Evolutionary conservation across 1,140 invertebrate species (phyloP).

Genomic region (Phymorhynchus buccinoides): DNA sequence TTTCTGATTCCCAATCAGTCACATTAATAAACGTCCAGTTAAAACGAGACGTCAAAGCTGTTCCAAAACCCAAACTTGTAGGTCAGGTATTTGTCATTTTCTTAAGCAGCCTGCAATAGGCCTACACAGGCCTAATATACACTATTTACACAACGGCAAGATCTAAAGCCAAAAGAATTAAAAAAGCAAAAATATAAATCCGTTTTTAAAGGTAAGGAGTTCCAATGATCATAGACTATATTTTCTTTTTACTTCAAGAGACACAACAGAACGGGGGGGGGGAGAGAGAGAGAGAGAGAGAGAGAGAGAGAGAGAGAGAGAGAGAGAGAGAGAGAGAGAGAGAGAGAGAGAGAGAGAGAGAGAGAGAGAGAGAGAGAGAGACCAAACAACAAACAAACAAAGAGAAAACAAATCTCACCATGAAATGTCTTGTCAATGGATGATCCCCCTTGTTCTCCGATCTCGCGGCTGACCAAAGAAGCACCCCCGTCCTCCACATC

Average conservation of each 20-base stretch:
- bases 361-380: neutral
- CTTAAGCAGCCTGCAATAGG: too few relatives aligned
- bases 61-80: too few relatives aligned
- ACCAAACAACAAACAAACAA: neutral
- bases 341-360: neutral
- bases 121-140: neutral
- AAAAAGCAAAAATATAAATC: neutral
- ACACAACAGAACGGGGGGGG: too few relatives aligned
- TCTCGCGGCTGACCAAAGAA: conserved; percentile 2
- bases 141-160: neutral
- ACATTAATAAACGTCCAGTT: too few relatives aligned
- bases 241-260: neutral
- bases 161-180: neutral
- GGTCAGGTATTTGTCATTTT: too few relatives aligned
- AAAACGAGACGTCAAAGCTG: too few relatives aligned
- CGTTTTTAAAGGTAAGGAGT: neutral
- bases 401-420: neutral
- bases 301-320: too few relatives aligned
- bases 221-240: neutral
- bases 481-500: neutral
- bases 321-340: neutral
- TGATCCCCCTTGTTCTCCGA: conserved; percentile 12
- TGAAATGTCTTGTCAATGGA: conserved; percentile 24
- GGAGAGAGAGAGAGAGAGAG: too few relatives aligned
- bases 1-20: too few relatives aligned